A percentile compares a stretch with the other conserved stretches of the same genome.
These are phyloP conservation scores for Tenthredo livida DNA, from an alignment of 2,888 invertebrate species.

Conservation along the genomic window DNA sequence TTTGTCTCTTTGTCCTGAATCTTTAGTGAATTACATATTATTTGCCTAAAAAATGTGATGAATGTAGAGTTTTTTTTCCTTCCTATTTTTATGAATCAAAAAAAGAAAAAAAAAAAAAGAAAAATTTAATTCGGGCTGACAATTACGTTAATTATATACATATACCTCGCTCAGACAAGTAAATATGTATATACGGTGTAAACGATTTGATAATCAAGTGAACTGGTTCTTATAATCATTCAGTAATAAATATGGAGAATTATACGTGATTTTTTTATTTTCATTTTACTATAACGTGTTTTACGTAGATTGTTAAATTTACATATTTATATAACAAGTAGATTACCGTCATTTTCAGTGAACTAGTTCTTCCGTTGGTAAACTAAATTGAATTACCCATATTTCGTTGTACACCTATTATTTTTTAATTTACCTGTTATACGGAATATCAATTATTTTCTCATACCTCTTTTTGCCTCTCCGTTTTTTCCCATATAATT, in stretches of 20 bases:
- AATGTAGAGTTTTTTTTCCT: no score
- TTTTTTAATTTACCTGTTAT: not conserved
- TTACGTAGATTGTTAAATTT: not conserved
- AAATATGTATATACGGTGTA: not conserved
- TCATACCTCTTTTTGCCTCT: not conserved
- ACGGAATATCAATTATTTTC: not conserved
- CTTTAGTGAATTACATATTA: no score
- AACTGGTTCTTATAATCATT: not conserved
- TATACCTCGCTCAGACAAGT: not conserved
- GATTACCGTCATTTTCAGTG: not conserved
- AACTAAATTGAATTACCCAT: not conserved
- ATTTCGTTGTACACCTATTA: not conserved
- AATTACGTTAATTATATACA: not conserved
- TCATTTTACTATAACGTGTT: not conserved
- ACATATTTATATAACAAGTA: not conserved
- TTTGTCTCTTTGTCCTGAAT: no score
- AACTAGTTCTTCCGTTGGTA: not conserved
- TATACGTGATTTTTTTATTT: not conserved
- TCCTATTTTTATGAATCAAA: no score
- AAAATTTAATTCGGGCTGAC: no score
- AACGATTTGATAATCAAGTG: not conserved
- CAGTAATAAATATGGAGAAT: not conserved
- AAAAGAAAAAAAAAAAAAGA: no score
- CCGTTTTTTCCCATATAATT: not conserved
- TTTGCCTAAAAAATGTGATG: no score